Evolutionary conservation across 1,140 invertebrate species (phyloP), one percentile per base, ranked within the genome.

Genomic region (Micrasema longulum): DNA sequence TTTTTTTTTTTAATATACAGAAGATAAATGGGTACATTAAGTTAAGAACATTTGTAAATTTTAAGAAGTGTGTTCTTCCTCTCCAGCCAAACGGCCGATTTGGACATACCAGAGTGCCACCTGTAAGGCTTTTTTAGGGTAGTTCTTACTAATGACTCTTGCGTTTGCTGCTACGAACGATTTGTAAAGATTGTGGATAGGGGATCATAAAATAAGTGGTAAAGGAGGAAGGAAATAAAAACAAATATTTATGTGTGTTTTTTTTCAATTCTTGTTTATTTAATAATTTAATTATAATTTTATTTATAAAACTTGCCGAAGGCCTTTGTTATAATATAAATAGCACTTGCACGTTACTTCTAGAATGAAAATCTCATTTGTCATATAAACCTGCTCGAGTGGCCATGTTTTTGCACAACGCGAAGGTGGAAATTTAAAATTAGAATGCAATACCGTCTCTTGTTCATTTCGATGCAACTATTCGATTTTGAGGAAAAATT

Each of bases 231-330:
- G n/a, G 16, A 60, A 48, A 48, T 48, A 60, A 69, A 69, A 60
- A 9, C 20, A n/a, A 26, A 47, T 48, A 35, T 60, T 48, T 48
- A 60, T 62, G n/a, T 45, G 38, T 69, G 41, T 71, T 35, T 71
- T 63, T 70, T 71, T 71, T 71, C 60, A 71, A 71, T 71, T 63
- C 69, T 71, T 57, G 57, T 71, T 71, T 71, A 64, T 71, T 71
- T 71, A 71, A 71, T 71, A 71, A 71, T 71, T 63, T 64, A 71
- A 53, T 43, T 71, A 71, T 71, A 71, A 71, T 71, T 63, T 71
- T 71, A 71, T 71, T 71, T 71, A 71, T 71, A 71, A 71, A 71
- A 71, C 52, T 64, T 71, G 69, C 69, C 63, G 69, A 71, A 71
- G 69, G 69, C 69, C 57, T 64, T 71, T 71, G 57, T 71, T 71